Evolutionary conservation across 1,140 invertebrate genomes (phyloP), one percentile per base, ranked within the genome.

Genomic region (Octopus sinensis): DNA sequence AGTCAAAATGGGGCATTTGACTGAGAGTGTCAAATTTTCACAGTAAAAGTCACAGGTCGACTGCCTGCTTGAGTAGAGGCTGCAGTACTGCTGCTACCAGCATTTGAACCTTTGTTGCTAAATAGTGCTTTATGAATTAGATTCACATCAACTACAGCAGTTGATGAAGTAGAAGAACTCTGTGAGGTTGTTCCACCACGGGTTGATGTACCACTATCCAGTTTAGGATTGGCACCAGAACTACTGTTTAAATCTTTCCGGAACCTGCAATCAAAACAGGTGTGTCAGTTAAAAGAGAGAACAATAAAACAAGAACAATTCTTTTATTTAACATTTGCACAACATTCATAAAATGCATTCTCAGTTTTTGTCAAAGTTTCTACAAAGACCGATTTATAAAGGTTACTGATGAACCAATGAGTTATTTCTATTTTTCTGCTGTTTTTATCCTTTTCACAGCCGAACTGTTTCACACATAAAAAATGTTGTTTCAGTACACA

Each of bases 41-140:
- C 87, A 51, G 88, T 88, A 78, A 88, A 88, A 5, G 85, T 86
- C 62, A 88, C 88, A 62, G 86, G 84, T 73, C 83, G 85, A 68
- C 82, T 81, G 12, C 79, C 79, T 30, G 75, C 79, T 53, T 81
- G 53, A 13, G 52, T 54, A 10, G 76, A 71, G 13, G 84, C 73
- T 51, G 84, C 84, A n/a, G 85, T 86, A 76, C 87, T 88, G 5
- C 68, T 23, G 5, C 17, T 12, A 43, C 30, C 30, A 43, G 30
- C 30, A 43, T 43, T 43, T 62, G 56, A 73, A 6, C 5, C 30
- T 73, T 73, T 73, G 13, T 73, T 13, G 68, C 68, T 73, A 83
- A 89, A 89, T 53, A 89, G 81, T 43, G 87, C 88, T 83, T 84
- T 86, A 77, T 88, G 88, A 71, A 89, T 84, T 53, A 87, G 77